These are phyloP conservation scores for Gila orcuttii DNA, from an alignment of 2,113 vertebrate species.

Conservation along the genomic window DNA sequence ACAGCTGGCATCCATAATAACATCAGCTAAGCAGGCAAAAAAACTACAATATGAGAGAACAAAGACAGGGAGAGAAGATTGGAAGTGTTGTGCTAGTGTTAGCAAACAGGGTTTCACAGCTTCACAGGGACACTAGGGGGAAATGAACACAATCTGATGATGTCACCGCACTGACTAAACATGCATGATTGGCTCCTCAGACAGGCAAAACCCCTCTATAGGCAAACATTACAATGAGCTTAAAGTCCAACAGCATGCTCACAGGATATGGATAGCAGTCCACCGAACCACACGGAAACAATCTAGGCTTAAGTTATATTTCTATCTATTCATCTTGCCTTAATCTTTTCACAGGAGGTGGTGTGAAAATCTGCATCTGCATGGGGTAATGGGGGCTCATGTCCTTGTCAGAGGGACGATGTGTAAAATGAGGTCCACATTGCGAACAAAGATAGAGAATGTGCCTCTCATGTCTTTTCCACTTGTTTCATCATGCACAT, in stretches of 20 bases:
- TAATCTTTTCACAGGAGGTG: slow-evolving; percentile 1
- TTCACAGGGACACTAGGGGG: slow-evolving; percentile 26
- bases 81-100: slow-evolving; percentile 36
- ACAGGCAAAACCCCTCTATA: slow-evolving; percentile 38
- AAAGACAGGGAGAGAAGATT: slow-evolving; percentile 42
- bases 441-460: not conserved
- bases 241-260: slow-evolving; percentile 13
- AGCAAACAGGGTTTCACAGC: slow-evolving; percentile 48
- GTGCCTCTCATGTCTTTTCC: slow-evolving; percentile 7
- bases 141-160: slow-evolving; percentile 52
- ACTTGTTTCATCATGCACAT: slow-evolving; percentile 13
- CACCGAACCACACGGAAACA: not conserved
- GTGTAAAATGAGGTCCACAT: slow-evolving; percentile 5
- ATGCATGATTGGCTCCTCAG: slow-evolving; percentile 52
- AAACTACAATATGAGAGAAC: slow-evolving; percentile 16
- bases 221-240: slow-evolving; percentile 34
- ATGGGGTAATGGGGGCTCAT: not conserved
- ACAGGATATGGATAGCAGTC: not conserved
- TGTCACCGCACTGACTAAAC: slow-evolving; percentile 33
- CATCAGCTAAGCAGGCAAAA: slow-evolving; percentile 34
- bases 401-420: not conserved
- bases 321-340: not conserved
- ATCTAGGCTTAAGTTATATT: not conserved
- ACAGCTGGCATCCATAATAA: slow-evolving; percentile 1
- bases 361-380: not conserved